Evolutionary conservation across 1,140 invertebrate species (phyloP), one percentile per base, ranked within the genome.

Genomic region (Drosophila kikkawai): DNA sequence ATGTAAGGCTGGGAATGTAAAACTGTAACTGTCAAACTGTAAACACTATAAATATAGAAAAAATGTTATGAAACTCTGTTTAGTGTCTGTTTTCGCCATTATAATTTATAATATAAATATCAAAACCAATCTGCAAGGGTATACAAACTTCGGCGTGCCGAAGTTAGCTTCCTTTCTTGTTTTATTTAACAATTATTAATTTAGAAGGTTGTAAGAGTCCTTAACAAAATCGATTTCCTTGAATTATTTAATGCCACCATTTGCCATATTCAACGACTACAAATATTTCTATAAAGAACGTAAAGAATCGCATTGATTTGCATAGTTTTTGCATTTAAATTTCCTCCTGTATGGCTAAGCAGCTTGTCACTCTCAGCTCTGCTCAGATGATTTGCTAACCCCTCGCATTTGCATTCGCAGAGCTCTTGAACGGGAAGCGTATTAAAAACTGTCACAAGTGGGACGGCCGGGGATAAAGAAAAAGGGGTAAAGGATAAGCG

Each of bases 361-460:
- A 26, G 53, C 29, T 65, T 75, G 59, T 75, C 71, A 56, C 34
- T 50, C 37, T 53, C 45, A 66, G 53, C 39, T 36, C 19, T 42
- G 34, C 60, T 39, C 22, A 29, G 59, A 65, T 65, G 70, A 66
- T 65, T 76, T 64, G 60, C 57, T 50, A 74, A 51, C 45, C 63
- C 70, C 48, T 58, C 42, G 60, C 70, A 56, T 75, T 65, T 75
- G 44, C 63, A 76, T 76, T 53, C 60, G 44, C 44, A 29, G 48
- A 26, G 41, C 60, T 44, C 61, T 48, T 53, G 32, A 64, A 58
- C 51, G 63, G 78, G 78, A 81, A 84, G 82, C 82, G 73, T 85
- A 84, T 84, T 77, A 74, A 84, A 83, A 84, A 58, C 45, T 69
- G 78, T 81, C 78, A 78, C 73, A 65, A 80, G 77, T 65, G 55